Percentiles rank a stretch among this genome's conserved stretches.
Conservation (phyloP, 2,888 invertebrate species). For the Acronicta aceris region DNA sequence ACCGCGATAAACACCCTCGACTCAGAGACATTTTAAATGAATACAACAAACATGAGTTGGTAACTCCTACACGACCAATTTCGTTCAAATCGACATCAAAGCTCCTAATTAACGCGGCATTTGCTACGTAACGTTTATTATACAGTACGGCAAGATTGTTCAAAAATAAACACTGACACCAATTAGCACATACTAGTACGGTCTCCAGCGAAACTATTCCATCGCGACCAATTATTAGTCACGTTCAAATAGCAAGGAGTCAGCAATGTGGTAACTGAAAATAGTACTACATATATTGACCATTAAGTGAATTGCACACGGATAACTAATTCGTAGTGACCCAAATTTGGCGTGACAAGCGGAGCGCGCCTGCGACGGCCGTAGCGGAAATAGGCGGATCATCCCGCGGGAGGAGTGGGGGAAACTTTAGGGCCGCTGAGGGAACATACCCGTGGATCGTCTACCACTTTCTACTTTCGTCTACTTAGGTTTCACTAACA, state of each 20-base stretch:
- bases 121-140: conserved; percentile 35
- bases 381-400: conserved; percentile 74
- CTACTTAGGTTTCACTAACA: conserved; percentile 48
- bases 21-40: conserved; percentile 26
- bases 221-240: conserved; percentile 54
- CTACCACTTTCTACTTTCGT: conserved; percentile 48
- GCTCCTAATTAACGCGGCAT: conserved; percentile 63
- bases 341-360: conserved; percentile 80
- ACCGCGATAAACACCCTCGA: conserved; percentile 35
- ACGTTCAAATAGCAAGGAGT: conserved; percentile 42
- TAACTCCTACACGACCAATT: conserved; percentile 49
- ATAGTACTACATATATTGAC: conserved; percentile 62
- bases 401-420: conserved; percentile 73
- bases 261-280: conserved; percentile 55
- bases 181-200: conserved; percentile 70
- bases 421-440: conserved; percentile 72
- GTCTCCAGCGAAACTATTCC: conserved; percentile 62
- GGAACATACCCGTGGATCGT: conserved; percentile 62
- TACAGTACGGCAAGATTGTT: conserved; percentile 54
- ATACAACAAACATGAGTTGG: conserved; percentile 33
- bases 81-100: conserved; percentile 62
- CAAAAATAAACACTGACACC: conserved; percentile 77
- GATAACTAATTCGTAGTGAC: conserved; percentile 81
- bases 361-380: conserved; percentile 64
- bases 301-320: conserved; percentile 73